Percentiles rank a stretch among this genome's conserved stretches.
Conservation (phyloP, 2,888 invertebrate species). For the Agonopterix arenella region DNA sequence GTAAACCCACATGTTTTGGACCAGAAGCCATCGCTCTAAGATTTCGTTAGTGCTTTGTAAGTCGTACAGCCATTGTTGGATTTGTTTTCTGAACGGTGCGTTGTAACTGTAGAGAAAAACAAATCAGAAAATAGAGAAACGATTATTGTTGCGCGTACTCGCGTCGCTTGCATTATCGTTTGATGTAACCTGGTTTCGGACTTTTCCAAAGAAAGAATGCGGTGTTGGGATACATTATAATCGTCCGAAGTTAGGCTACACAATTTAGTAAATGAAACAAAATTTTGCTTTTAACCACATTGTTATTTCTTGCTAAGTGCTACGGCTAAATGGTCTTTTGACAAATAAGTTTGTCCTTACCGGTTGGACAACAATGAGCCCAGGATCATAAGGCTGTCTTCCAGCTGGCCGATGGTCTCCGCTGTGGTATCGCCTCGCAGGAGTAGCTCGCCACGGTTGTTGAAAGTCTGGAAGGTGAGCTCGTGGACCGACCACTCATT, state of each 20-base stretch:
- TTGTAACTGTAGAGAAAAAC: constrained; percentile 82
- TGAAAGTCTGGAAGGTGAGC: constrained; percentile 95
- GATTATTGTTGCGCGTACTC: too few species aligned
- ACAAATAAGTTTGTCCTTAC: constrained; percentile 34
- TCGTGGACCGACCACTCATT: constrained; percentile 97
- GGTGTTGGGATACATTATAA: too few species aligned
- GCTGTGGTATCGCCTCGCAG: constrained; percentile 96
- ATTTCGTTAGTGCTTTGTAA: constrained; percentile 97
- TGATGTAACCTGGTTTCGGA: too few species aligned
- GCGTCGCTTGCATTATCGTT: too few species aligned
- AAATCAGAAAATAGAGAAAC: too few species aligned
- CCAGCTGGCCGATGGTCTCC: constrained; percentile 95
- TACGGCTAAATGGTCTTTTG: too few species aligned
- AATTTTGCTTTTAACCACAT: too few species aligned
- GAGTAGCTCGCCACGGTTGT: constrained; percentile 94
- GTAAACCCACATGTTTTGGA: constrained; percentile 99
- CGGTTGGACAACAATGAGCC: constrained; percentile 95
- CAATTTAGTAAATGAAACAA: too few species aligned
- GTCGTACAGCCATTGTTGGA: constrained; percentile 96
- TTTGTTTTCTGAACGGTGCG: constrained; percentile 96
- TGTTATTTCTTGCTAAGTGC: too few species aligned
- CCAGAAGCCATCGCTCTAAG: constrained; percentile 95
- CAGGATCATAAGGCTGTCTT: constrained; percentile 97
- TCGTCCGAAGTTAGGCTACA: too few species aligned
- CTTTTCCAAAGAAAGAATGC: too few species aligned